Conservation (phyloP, 2,888 invertebrate species). For the Trilocha varians region DNA sequence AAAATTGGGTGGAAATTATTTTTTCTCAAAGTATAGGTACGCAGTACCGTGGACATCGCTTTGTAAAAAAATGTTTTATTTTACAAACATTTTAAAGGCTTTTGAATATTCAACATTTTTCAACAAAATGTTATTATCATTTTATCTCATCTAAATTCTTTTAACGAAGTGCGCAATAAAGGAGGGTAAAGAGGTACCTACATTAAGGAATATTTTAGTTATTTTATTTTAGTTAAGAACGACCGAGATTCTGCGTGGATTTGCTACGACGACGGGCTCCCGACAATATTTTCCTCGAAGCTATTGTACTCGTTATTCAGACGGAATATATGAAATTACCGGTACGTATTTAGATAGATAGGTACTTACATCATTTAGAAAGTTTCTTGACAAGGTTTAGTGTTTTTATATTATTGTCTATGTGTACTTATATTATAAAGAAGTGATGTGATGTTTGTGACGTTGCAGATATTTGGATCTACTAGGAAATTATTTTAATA, state of each 20-base stretch:
- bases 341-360: constrained; percentile 27
- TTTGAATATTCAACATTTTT: too few species aligned
- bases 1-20: too few species aligned
- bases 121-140: not conserved
- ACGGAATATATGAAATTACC: constrained; percentile 20
- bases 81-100: too few species aligned
- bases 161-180: not conserved
- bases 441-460: not conserved
- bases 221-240: constrained; percentile 7
- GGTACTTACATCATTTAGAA: constrained; percentile 17
- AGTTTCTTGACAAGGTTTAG: constrained; percentile 17
- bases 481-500: not conserved
- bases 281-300: constrained; percentile 4
- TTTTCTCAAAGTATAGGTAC: too few species aligned
- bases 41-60: too few species aligned
- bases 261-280: constrained; percentile 1
- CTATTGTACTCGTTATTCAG: constrained; percentile 11
- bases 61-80: too few species aligned
- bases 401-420: constrained; percentile 10
- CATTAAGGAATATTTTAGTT: not conserved
- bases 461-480: not conserved
- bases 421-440: not conserved
- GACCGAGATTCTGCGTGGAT: constrained; percentile 4
- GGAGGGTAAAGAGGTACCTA: not conserved
- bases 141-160: not conserved